Base-by-base conservation (phyloP, 2,888 invertebrate genomes). In the Eueremaeus valkanovi region DNA sequence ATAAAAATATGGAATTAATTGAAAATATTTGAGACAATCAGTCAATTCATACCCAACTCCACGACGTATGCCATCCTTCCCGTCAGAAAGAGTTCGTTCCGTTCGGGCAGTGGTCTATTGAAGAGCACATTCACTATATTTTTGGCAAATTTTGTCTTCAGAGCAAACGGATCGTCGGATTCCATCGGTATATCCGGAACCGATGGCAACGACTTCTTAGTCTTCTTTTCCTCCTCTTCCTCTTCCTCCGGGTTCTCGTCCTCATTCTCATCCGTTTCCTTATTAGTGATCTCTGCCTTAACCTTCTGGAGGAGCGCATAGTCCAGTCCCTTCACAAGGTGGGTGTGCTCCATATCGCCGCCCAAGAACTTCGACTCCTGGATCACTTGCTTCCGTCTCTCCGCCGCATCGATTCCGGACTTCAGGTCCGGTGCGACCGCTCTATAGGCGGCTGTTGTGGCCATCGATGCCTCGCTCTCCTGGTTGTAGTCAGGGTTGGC, bases 311-410 rank as follows among this genome's bases (percentile, higher is more conserved):
- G 84, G 73, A 95, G 85, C 0, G 95, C 94, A 84, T 93, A 95
- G 87, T 95, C 95, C 83, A 92, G 85, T 81, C 95, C 99, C 86
- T 99, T 99, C 80, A 99, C 99, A 87, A 99, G 95, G 86, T 99
- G 99, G 83, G 99, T 99, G 81, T 99, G 99, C 82, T 99, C 97
- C 93, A 99, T 97, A 84, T 99, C 99, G 88, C 99, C 99, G 83
- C 99, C 99, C 86, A 99, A 93, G 85, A 95, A 99, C 85, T 99
- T 99, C 0, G 99, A 99, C 85, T 99, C 98, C 86, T 92, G 87
- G 82, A 99, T 99, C 86, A 96, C 90, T 82, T 97, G 94, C 73
- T 95, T 88, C 73, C 98, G 87, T 58, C 96, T 87, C 84, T 98
- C 97, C 8, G 97, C 96, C 0, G 95, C 95, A 86, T 95, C 95